Base-by-base conservation (phyloP, 2,113 vertebrate genomes). In the Rostratula benghalensis region DNA sequence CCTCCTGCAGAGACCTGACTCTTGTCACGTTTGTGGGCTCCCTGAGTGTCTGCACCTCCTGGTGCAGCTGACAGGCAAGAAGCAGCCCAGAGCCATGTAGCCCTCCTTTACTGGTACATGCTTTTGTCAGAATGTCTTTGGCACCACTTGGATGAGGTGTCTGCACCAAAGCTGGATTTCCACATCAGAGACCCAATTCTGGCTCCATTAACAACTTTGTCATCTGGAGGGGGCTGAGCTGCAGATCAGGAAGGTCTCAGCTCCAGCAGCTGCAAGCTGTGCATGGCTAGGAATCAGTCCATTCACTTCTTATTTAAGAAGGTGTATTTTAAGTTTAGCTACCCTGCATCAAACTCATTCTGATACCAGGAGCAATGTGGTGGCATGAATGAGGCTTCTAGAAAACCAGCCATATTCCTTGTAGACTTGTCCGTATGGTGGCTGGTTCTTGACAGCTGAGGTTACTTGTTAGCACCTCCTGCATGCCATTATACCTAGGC, bases 1-100 rank as follows among this genome's bases (percentile, higher is more conserved):
- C 46, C 50, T 80, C 67, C 71, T 77, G 73, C 48, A 77, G 60
- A 30, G 37, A 74, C 68, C 75, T 96, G 84, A 65, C 33, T 92
- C 19, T 51, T 70, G 76, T 93, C 90, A 83, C 14, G 21, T 88
- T 57, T 74, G 70, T 78, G 71, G 83, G 11, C 65, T 93, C 10
- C 1, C 37, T 2, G 12, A 82, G 69, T 20, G 41, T 90, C 15
- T 8, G 33, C 14, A 4, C 63, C 67, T 83, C 27, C 45, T 54
- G 51, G 13, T 18, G 45, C 48, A 48, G 56, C 39, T 65, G 53
- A 57, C 27, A 13, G 60, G 48, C 48, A 35, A 69, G 59, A 71
- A 63, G 56, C 67, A 56, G 63, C 23, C 35, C 63, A 69, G 41
- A 28, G 41, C 57, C 54, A 9, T 1, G 3, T 7, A 59, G 35